phyloP scores from a whole-genome alignment of 2,888 invertebrate species.

The Laothoe populi region DNA sequence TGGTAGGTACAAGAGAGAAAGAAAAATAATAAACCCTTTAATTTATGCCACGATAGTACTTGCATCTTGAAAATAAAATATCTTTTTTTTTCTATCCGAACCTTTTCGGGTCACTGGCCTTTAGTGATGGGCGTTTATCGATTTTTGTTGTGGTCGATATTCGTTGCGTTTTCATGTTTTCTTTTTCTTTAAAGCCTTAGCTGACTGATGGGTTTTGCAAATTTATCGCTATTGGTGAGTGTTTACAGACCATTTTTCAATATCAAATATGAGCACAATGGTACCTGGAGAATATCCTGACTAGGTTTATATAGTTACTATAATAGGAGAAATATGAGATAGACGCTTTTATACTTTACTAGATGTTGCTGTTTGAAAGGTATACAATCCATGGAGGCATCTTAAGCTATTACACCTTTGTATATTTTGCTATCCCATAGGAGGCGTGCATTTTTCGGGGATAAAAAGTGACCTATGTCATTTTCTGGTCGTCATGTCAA shows the following conservation, averaged over 20 bases:
- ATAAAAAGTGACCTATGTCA: too few species aligned
- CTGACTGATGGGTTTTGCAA: background rate
- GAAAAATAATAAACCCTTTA: constrained; percentile 80
- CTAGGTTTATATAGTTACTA: too few species aligned
- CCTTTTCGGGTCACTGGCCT: constrained; percentile 78
- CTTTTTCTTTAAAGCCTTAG: background rate
- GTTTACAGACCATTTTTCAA: constrained; percentile 13
- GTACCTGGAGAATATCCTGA: too few species aligned
- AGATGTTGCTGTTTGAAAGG: too few species aligned
- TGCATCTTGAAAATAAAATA: constrained; percentile 83
- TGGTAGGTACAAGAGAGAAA: constrained; percentile 77
- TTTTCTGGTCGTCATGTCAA: too few species aligned
- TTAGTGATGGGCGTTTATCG: constrained; percentile 67
- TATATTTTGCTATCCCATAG: too few species aligned
- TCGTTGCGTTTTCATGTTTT: background rate
- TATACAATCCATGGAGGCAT: too few species aligned
- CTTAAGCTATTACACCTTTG: too few species aligned
- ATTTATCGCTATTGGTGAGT: constrained; percentile 29
- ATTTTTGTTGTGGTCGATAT: constrained; percentile 38
- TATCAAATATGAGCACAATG: background rate
- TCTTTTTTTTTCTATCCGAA: constrained; percentile 65
- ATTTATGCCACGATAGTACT: constrained; percentile 84
- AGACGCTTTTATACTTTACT: too few species aligned
- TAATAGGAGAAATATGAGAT: too few species aligned
- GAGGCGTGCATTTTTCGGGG: too few species aligned